phyloP scores from a whole-genome alignment of 2,113 vertebrate genomes.

The Calidris pygmaea region DNA sequence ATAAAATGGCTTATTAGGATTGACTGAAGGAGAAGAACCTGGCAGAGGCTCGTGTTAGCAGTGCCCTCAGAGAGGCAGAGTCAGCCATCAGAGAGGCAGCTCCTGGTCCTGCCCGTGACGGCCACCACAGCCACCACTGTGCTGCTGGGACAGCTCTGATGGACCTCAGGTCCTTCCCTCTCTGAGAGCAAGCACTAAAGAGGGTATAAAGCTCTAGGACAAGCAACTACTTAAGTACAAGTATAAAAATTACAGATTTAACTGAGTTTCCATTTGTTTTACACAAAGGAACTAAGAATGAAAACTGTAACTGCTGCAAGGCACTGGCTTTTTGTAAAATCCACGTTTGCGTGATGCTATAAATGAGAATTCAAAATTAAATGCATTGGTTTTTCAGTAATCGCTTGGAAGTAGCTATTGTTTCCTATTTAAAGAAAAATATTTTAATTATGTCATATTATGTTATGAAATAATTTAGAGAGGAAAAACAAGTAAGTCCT shows the following conservation, averaged over 20 bases:
- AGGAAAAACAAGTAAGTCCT: background rate
- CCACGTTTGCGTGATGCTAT: background rate
- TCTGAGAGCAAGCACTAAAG: background rate
- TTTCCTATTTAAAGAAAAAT: background rate
- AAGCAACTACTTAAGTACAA: background rate
- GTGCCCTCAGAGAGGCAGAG: background rate
- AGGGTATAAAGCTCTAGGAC: background rate
- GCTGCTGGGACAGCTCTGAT: background rate
- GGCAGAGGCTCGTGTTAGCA: background rate
- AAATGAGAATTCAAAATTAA: background rate
- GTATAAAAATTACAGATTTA: background rate
- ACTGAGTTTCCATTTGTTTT: background rate
- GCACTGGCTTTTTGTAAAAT: background rate
- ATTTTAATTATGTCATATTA: background rate
- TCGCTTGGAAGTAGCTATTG: background rate
- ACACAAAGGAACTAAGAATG: background rate
- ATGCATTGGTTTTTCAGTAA: background rate
- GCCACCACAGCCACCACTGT: background rate
- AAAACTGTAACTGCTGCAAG: background rate
- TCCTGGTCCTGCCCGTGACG: background rate
- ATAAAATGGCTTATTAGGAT: constrained; percentile 10
- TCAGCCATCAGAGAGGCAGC: rapidly evolving
- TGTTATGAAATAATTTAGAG: background rate
- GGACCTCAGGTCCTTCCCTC: background rate
- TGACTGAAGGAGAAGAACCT: background rate